These are phyloP conservation scores for Hippocampus comes DNA, from an alignment of 2,113 vertebrate species.

Conservation along the genomic window DNA sequence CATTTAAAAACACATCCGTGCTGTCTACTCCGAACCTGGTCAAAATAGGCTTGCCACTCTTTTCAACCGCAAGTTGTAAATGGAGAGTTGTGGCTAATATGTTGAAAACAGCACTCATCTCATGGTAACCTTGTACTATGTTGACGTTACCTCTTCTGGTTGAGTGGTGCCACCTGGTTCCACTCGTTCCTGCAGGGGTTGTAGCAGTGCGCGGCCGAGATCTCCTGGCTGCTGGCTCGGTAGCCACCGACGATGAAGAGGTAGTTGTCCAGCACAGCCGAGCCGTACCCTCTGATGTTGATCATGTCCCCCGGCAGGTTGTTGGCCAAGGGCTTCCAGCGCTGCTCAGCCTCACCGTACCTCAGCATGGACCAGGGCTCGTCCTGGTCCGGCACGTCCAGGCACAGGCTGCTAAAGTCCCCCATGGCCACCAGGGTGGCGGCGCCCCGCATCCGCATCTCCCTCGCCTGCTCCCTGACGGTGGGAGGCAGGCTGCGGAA, in stretches of 20 bases:
- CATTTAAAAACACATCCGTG: too few species aligned
- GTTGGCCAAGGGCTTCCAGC: conserved; percentile 84
- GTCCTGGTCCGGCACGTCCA: conserved; percentile 70
- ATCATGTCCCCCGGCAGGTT: conserved; percentile 83
- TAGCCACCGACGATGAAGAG: conserved; percentile 89
- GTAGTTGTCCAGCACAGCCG: conserved; percentile 87
- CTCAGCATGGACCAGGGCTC: conserved; percentile 85
- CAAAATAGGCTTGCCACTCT: too few species aligned
- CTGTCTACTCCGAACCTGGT: too few species aligned
- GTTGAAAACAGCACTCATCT: too few species aligned
- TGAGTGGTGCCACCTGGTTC: conserved; percentile 86
- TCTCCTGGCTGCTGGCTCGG: conserved; percentile 88
- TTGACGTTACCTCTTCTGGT: conserved; percentile 90
- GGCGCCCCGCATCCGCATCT: conserved; percentile 81
- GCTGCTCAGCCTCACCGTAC: conserved; percentile 79
- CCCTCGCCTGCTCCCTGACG: conserved; percentile 75
- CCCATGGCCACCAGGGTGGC: conserved; percentile 84
- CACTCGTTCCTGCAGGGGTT: conserved; percentile 90
- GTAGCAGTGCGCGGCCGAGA: conserved; percentile 87
- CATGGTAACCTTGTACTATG: too few species aligned
- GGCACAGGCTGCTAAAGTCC: conserved; percentile 75
- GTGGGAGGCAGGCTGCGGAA: conserved; percentile 68
- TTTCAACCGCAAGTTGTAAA: too few species aligned
- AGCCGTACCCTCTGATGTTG: conserved; percentile 86
- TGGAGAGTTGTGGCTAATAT: too few species aligned